Base-by-base conservation (phyloP, 2,888 invertebrate genomes). In the Cheilosia impressa region DNA sequence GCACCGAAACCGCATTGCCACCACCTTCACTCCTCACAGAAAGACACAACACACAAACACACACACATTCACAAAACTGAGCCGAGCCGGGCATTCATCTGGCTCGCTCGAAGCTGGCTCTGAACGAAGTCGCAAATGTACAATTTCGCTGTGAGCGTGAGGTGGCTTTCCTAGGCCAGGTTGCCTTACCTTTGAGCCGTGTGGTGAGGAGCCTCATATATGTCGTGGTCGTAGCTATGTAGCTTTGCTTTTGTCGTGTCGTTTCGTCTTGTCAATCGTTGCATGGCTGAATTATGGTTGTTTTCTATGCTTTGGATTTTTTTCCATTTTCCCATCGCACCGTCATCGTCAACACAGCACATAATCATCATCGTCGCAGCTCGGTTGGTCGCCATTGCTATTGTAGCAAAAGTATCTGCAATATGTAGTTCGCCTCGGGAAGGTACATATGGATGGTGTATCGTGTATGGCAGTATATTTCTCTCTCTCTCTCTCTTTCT, bases 211-310 rank as follows among this genome's bases (percentile, higher is more conserved):
- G 62, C 60, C 27, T 66, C 24, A 13, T 9, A 9, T 2, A n/a
- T 9, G 52, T 19, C 27, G 62, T 76, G 53, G 52, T 19, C 27
- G 62, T 76, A 58, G 22, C 41, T 76, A 13, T 77, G 69, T 81
- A 62, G 62, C 19, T 57, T 45, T 77, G 47, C 41, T 43, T 58
- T 52, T 57, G 66, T 27, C 60, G 52, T 65, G 50, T 58, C 66
- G 63, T 66, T 58, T 60, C 45, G 38, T 68, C 58, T 47, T 78
- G 83, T 79, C 83, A 84, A 79, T 75, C 73, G 75, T 47, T 84
- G 79, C 80, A 84, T 63, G 79, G 79, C 84, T 80, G 75, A 80
- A 75, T 79, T 80, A 75, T 79, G 57, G 43, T 53, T 69, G 53
- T 84, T 79, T 73, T 79, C 72, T 72, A 62, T 72, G 45, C 50